Conservation (phyloP, 2,797 vertebrate species). For the Poeciliopsis gracilis region DNA sequence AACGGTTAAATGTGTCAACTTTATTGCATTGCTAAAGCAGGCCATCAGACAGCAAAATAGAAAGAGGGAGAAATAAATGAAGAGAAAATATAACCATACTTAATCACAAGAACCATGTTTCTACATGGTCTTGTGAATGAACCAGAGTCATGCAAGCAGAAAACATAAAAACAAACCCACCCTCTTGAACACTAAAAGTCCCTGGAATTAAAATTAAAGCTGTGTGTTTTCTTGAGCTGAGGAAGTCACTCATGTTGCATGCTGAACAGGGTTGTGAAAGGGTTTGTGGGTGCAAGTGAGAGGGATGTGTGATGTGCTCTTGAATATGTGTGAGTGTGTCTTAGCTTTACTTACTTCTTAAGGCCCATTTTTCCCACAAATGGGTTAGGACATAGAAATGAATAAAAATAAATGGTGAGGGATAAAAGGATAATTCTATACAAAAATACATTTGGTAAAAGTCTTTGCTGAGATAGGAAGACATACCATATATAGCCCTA, state of each 20-base stretch:
- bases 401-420: too few species aligned
- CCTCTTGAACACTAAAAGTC: slow-evolving; percentile 2
- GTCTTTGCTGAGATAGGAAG: too few species aligned
- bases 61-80: slow-evolving; percentile 5
- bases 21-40: not conserved
- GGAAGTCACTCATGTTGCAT: slow-evolving; percentile 63
- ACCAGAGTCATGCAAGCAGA: not conserved
- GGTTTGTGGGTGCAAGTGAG: slow-evolving; percentile 49
- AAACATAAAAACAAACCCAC: slow-evolving; percentile 4
- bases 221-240: slow-evolving; percentile 34
- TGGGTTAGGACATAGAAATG: not conserved
- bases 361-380: not conserved
- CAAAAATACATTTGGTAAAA: too few species aligned
- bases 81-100: not conserved
- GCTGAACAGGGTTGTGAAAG: slow-evolving; percentile 56
- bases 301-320: slow-evolving; percentile 28
- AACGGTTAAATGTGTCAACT: not conserved
- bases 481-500: too few species aligned
- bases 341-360: not conserved
- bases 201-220: slow-evolving; percentile 48
- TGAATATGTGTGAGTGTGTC: slow-evolving; percentile 2
- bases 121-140: slow-evolving; percentile 1
- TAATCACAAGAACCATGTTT: not conserved
- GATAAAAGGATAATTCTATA: too few species aligned
- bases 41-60: slow-evolving; percentile 14